Conservation (phyloP, 2,888 invertebrate species). For the Oscheius sp. region DNA sequence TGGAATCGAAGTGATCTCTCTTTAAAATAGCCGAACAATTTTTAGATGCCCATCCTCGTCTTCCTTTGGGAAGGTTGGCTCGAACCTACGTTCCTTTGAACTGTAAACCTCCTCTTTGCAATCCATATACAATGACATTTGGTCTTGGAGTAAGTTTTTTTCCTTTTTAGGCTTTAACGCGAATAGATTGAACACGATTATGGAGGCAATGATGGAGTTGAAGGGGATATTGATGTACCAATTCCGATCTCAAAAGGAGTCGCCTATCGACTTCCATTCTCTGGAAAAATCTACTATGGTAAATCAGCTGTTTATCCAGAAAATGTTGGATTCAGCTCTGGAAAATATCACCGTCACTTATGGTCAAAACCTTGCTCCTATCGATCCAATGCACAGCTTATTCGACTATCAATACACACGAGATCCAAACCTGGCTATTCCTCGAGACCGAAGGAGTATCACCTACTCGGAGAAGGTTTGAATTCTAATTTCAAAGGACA, state of each 20-base stretch:
- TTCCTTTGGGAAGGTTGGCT: conserved; percentile 55
- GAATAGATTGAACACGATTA: conserved; percentile 57
- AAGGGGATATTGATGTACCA: conserved; percentile 61
- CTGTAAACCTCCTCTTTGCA: conserved; percentile 57
- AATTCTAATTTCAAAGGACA: background rate
- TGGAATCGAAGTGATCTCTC: conserved; percentile 50
- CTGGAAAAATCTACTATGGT: conserved; percentile 62
- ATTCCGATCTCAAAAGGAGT: conserved; percentile 60
- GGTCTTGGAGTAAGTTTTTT: conserved; percentile 48
- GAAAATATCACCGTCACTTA: conserved; percentile 63
- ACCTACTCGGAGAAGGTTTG: conserved; percentile 18
- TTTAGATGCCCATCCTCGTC: conserved; percentile 48
- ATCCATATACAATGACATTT: conserved; percentile 55
- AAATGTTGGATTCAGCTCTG: conserved; percentile 38
- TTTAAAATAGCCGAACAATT: background rate
- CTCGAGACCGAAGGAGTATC: conserved; percentile 10
- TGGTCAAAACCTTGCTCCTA: conserved; percentile 58
- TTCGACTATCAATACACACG: conserved; percentile 53
- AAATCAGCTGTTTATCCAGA: background rate
- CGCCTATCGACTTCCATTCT: conserved; percentile 59
- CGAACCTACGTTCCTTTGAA: conserved; percentile 51
- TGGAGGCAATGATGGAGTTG: conserved; percentile 57
- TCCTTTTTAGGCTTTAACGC: background rate
- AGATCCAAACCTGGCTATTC: conserved; percentile 37
- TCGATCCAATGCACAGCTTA: conserved; percentile 56